phyloP scores from a whole-genome alignment of 1,140 invertebrate species.

The Oscheius sp. region DNA sequence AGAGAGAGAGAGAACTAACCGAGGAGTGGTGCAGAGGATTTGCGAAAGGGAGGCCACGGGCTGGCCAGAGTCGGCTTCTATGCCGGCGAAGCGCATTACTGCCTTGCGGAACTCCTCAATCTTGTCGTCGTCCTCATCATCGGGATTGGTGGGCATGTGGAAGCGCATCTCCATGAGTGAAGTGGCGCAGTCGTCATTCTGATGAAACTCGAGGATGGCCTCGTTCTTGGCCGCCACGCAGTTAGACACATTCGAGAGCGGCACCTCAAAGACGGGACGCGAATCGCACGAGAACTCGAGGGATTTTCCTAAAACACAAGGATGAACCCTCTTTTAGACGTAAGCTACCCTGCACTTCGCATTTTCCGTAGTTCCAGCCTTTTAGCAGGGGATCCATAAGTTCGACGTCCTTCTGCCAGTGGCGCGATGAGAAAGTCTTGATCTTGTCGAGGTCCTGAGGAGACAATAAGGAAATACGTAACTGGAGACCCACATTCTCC shows the following conservation, averaged over 20 bases:
- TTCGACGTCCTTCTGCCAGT: slow-evolving; percentile 68
- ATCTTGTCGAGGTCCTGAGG: slow-evolving; percentile 61
- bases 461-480: neutral
- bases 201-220: slow-evolving; percentile 93
- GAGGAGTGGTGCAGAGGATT: slow-evolving; percentile 94
- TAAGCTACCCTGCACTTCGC: slow-evolving; percentile 76
- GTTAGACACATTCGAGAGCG: slow-evolving; percentile 89
- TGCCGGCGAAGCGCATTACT: slow-evolving; percentile 92
- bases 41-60: slow-evolving; percentile 94
- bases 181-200: slow-evolving; percentile 93
- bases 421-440: slow-evolving; percentile 74
- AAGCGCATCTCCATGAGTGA: slow-evolving; percentile 95
- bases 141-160: slow-evolving; percentile 84
- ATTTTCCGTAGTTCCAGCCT: slow-evolving; percentile 98
- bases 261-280: slow-evolving; percentile 85
- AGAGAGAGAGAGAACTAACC: slow-evolving; percentile 67
- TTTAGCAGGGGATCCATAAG: slow-evolving; percentile 85
- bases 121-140: slow-evolving; percentile 69
- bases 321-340: neutral
- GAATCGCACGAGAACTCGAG: slow-evolving; percentile 85
- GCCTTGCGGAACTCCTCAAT: slow-evolving; percentile 88
- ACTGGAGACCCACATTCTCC: slow-evolving; percentile 9
- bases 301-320: slow-evolving; percentile 70
- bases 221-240: slow-evolving; percentile 97
- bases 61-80: slow-evolving; percentile 94